Evolutionary conservation across 2,113 vertebrate genomes (phyloP).

Genomic region (Tympanuchus pallidicinctus): DNA sequence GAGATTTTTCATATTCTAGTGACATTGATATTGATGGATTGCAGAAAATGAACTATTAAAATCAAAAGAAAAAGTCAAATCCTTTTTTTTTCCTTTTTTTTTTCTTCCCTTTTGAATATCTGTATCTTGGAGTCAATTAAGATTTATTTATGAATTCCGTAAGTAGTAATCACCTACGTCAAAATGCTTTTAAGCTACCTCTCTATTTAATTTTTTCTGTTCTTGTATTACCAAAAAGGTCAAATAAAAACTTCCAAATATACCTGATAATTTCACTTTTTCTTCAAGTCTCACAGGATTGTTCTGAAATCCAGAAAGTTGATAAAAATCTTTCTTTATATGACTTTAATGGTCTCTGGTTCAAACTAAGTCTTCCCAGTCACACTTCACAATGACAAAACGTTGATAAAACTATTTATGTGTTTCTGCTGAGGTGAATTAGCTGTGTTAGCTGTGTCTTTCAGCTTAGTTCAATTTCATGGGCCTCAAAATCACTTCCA

Average conservation of each 20-base stretch:
- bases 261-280: background rate
- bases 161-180: background rate
- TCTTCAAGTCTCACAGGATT: background rate
- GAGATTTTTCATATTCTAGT: background rate
- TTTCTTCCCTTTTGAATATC: background rate
- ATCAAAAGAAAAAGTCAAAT: background rate
- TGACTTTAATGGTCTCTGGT: background rate
- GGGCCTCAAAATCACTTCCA: background rate
- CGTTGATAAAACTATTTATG: background rate
- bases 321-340: background rate
- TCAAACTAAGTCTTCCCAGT: background rate
- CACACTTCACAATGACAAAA: accelerated
- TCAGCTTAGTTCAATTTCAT: background rate
- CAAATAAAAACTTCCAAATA: background rate
- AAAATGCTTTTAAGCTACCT: background rate
- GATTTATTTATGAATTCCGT: background rate
- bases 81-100: too few species aligned
- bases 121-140: background rate
- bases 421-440: background rate
- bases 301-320: background rate
- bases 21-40: background rate
- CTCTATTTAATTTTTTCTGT: background rate
- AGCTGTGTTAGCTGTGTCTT: background rate
- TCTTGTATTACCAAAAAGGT: background rate
- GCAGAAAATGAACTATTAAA: background rate